phyloP scores from a whole-genome alignment of 35 echinoderm and acorn worm species.

The Stichopus chloronotus region DNA sequence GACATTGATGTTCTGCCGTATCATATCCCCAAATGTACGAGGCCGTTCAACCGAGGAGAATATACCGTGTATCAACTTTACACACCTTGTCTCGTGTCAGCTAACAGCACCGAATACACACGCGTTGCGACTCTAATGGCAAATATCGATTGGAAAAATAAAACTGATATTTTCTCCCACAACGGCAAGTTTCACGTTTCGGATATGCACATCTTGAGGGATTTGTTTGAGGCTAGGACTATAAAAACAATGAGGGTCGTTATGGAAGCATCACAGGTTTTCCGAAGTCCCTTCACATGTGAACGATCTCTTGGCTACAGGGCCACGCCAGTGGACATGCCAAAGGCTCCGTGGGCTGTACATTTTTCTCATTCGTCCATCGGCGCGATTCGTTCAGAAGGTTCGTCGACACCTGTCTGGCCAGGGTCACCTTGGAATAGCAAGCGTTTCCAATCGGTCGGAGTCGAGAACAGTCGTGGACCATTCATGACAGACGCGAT shows the following conservation, averaged over 20 bases:
- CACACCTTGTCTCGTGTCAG: constrained; percentile 1
- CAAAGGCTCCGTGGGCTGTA: not conserved
- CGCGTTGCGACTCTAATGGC: constrained; percentile 41
- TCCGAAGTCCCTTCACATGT: not conserved
- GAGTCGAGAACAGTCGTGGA: not conserved
- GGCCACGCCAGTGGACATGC: not conserved
- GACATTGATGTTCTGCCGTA: constrained; percentile 44
- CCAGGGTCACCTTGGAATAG: not conserved
- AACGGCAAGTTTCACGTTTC: constrained; percentile 11
- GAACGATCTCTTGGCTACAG: constrained; percentile 19
- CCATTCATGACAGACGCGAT: not conserved
- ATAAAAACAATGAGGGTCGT: not conserved
- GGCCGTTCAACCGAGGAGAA: constrained; percentile 25
- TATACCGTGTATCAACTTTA: constrained; percentile 5
- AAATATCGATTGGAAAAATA: not conserved
- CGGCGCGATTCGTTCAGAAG: not conserved
- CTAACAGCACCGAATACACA: not conserved
- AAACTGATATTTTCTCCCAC: not conserved
- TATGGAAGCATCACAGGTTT: constrained; percentile 1
- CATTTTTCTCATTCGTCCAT: not conserved
- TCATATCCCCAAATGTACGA: constrained; percentile 3
- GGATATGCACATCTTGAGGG: not conserved
- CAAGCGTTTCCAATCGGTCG: not conserved
- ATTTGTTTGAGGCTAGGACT: not conserved
- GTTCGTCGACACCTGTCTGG: not conserved